These are phyloP conservation scores for Chrysoperla carnea DNA, from an alignment of 1,140 invertebrate genomes.

Conservation along the genomic window DNA sequence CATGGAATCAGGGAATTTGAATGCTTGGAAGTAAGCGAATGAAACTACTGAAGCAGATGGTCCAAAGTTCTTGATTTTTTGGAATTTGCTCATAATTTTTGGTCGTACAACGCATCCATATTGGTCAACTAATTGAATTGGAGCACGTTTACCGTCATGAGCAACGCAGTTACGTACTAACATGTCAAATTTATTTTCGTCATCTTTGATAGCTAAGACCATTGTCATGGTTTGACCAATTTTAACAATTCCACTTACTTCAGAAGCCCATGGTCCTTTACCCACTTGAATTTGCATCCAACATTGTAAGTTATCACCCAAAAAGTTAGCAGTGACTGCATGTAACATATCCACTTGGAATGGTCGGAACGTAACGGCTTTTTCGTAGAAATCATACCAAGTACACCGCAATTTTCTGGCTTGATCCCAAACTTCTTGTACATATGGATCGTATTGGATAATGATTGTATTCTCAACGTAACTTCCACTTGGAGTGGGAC, in stretches of 20 bases:
- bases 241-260: slow-evolving; percentile 87
- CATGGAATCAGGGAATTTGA: slow-evolving; percentile 95
- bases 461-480: slow-evolving; percentile 92
- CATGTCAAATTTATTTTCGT: slow-evolving; percentile 93
- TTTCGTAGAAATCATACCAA: slow-evolving; percentile 92
- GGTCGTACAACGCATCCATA: slow-evolving; percentile 80
- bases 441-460: slow-evolving; percentile 86
- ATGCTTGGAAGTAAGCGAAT: slow-evolving; percentile 91
- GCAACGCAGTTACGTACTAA: slow-evolving; percentile 85
- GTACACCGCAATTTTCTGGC: slow-evolving; percentile 73
- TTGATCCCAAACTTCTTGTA: slow-evolving; percentile 82
- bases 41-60: slow-evolving; percentile 83
- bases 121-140: slow-evolving; percentile 83
- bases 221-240: slow-evolving; percentile 94
- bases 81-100: slow-evolving; percentile 90
- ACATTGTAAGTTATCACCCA: slow-evolving; percentile 86
- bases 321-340: slow-evolving; percentile 84
- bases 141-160: slow-evolving; percentile 80
- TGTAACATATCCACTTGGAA: slow-evolving; percentile 91
- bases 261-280: slow-evolving; percentile 85
- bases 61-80: slow-evolving; percentile 91
- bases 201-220: slow-evolving; percentile 87
- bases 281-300: slow-evolving; percentile 95
- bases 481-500: slow-evolving; percentile 70
- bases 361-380: slow-evolving; percentile 80